phyloP scores from a whole-genome alignment of 2,113 vertebrate species.

The Mustela lutreola region DNA sequence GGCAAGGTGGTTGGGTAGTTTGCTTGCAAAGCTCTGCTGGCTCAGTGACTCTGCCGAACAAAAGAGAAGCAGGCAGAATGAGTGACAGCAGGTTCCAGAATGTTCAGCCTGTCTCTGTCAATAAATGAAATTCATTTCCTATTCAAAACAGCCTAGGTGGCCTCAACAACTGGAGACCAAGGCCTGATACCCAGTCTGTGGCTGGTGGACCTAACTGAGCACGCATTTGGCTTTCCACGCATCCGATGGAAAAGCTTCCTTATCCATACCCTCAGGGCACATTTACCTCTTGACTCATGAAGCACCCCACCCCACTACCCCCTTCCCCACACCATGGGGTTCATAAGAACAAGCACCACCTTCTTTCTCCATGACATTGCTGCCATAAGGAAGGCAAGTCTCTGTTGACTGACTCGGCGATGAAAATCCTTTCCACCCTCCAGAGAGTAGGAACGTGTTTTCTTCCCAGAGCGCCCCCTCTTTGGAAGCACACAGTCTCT shows the following conservation, averaged over 20 bases:
- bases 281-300: neutral
- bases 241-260: neutral
- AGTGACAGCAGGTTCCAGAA: neutral
- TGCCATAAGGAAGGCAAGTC: neutral
- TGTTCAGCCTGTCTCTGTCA: neutral
- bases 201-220: neutral
- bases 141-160: neutral
- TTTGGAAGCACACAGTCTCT: conserved; percentile 51
- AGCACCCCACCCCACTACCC: neutral
- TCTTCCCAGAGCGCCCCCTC: conserved; percentile 15
- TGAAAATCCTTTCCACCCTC: conserved; percentile 39
- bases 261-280: neutral
- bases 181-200: neutral
- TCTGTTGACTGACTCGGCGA: neutral
- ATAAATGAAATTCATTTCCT: neutral
- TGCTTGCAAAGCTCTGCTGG: neutral
- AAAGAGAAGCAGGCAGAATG: neutral
- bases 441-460: neutral
- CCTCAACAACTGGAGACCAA: neutral
- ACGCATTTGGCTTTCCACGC: neutral
- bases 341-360: neutral
- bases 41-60: neutral
- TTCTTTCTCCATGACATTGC: neutral
- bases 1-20: neutral
- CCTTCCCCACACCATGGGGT: neutral